phyloP scores from a whole-genome alignment of 2,797 vertebrate species.

The Sebastes hopkinsi region DNA sequence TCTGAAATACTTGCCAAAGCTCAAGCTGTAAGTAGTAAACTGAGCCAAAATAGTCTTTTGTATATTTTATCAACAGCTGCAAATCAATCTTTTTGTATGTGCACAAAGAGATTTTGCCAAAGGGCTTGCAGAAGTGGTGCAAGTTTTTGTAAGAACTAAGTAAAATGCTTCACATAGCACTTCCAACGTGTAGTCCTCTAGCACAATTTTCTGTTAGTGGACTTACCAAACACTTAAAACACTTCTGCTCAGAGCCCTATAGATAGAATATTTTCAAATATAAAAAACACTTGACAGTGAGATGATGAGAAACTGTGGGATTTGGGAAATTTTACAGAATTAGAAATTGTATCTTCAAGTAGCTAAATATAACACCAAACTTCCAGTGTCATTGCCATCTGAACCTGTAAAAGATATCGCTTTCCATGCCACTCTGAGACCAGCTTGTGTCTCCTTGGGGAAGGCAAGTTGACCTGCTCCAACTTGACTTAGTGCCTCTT shows the following conservation, averaged over 20 bases:
- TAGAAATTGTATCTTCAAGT: background rate
- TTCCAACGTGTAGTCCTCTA: background rate
- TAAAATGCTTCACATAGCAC: background rate
- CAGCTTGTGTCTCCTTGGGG: conserved; percentile 55
- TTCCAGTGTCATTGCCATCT: conserved; percentile 30
- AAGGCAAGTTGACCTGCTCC: conserved; percentile 49
- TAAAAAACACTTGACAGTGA: background rate
- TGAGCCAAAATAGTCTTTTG: background rate
- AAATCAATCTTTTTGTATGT: background rate
- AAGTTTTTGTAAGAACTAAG: background rate
- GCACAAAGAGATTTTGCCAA: background rate
- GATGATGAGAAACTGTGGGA: background rate
- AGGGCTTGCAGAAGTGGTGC: background rate
- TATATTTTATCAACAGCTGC: background rate
- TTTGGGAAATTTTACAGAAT: background rate
- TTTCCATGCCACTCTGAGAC: conserved; percentile 45
- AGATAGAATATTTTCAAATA: background rate
- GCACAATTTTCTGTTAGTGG: background rate
- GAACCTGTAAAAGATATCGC: conserved; percentile 35
- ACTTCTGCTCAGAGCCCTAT: background rate
- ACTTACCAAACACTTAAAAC: background rate
- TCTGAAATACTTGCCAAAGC: background rate
- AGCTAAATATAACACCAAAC: conserved; percentile 43
- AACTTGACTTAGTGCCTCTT: conserved; percentile 48
- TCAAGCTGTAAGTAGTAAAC: background rate